Base-by-base conservation (phyloP, 2,888 invertebrate species). In the Caenorhabditis parvicauda region DNA sequence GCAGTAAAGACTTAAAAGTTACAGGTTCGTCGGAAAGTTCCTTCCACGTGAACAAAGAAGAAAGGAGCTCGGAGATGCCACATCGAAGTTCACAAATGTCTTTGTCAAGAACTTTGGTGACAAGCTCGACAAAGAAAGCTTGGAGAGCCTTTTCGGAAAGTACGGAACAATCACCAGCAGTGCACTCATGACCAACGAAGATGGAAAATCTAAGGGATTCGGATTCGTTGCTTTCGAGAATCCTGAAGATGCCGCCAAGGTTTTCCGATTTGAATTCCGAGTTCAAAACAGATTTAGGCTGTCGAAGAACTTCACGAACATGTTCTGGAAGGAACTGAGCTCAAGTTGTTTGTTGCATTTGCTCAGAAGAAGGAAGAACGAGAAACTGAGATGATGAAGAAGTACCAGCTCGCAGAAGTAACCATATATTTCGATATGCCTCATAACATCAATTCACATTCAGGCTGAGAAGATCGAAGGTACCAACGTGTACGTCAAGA, bases 41-140 rank as follows among this genome's bases (percentile, higher is more conserved):
- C 91, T 96, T 83, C 92, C 96, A 67, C 91, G 95, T 80, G 91
- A 92, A 82, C 95, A 96, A 85, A 91, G 96, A 81, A 91, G 94
- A 86, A 92, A 92, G 88, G 91, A 93, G 86, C 86, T 96, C 67
- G 96, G 95, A 72, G 95, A 96, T 82, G 92, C 91, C 82, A 92
- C 94, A 19, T 64, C 66, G 57, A 83, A 84, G 65, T 99, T 94
- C 86, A 96, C 93, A 60, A 96, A 98, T 84, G 94, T 98, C 3
- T 98, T 94, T 84, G 90, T 98, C 35, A 98, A 98, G 85, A 98
- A 98, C 84, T 95, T 98, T 83, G 91, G 91, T 28, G 95, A 98
- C 80, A 92, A 93, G 66, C 87, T 91, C 79, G 88, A 88, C 70
- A 94, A 96, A 82, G 92, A 92, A 60, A 89, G 90, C 83, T 89